Conservation (phyloP, 2,113 vertebrate species). For the Neolamprologus brichardi region DNA sequence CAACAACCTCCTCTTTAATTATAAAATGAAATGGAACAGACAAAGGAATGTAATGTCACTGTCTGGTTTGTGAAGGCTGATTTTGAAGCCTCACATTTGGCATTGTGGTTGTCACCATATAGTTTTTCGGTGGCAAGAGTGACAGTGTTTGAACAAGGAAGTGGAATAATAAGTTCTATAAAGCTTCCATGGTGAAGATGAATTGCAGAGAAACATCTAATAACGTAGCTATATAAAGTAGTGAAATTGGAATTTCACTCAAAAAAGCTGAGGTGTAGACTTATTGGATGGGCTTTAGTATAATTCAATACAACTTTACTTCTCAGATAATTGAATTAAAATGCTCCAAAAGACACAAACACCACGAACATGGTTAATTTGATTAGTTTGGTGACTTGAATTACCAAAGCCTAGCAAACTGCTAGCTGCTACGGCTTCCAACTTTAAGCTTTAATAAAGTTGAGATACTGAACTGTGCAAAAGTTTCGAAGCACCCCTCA, state of each 20-base stretch:
- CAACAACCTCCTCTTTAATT: not conserved
- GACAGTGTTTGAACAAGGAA: not conserved
- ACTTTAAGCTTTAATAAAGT: not conserved
- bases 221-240: not conserved
- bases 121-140: not conserved
- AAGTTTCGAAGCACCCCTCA: fast-evolving
- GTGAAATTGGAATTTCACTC: not conserved
- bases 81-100: not conserved
- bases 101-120: not conserved
- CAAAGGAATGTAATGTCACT: not conserved
- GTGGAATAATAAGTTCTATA: not conserved
- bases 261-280: not conserved
- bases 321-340: not conserved
- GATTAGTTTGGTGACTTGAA: not conserved
- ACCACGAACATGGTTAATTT: not conserved
- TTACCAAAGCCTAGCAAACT: not conserved
- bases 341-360: not conserved
- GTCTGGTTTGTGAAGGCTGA: not conserved
- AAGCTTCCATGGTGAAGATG: not conserved
- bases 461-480: not conserved
- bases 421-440: not conserved
- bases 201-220: not conserved
- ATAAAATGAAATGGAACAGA: not conserved
- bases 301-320: not conserved
- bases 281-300: not conserved